These are phyloP conservation scores for Pocillopora meandrina DNA, from an alignment of 92 coral and sea anemone species.

Conservation along the genomic window DNA sequence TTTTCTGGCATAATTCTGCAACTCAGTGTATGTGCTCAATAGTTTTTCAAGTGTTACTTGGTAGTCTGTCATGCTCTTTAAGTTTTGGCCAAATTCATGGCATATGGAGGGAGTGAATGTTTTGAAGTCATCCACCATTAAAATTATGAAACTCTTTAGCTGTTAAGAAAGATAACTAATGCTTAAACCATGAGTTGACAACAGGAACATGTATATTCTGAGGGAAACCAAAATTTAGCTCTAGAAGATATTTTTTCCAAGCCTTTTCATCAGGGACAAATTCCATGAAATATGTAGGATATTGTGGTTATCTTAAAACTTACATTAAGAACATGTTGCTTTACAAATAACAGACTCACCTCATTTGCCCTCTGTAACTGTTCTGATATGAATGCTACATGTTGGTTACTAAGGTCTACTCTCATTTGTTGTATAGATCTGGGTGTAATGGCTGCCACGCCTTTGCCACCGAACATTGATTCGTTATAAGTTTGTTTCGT, in stretches of 20 bases:
- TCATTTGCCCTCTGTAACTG: conserved; percentile 10
- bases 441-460: no score
- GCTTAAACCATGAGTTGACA: background rate
- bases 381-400: background rate
- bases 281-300: no score
- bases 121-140: conserved; percentile 26
- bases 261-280: no score
- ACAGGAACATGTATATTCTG: background rate
- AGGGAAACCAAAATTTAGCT: background rate
- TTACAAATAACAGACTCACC: background rate
- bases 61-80: conserved; percentile 47
- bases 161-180: conserved; percentile 4
- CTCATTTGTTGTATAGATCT: background rate
- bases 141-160: conserved; percentile 21
- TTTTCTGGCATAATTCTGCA: background rate
- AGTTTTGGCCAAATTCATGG: conserved; percentile 48
- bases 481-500: no score
- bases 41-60: conserved; percentile 24
- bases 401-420: background rate
- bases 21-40: conserved; percentile 22
- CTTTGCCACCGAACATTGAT: no score
- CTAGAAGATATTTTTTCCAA: background rate
- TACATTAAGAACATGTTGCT: background rate
- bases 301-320: no score
- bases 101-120: conserved; percentile 11